These are phyloP conservation scores for Scotopteryx bipunctaria DNA, from an alignment of 2,888 invertebrate genomes.

Conservation along the genomic window DNA sequence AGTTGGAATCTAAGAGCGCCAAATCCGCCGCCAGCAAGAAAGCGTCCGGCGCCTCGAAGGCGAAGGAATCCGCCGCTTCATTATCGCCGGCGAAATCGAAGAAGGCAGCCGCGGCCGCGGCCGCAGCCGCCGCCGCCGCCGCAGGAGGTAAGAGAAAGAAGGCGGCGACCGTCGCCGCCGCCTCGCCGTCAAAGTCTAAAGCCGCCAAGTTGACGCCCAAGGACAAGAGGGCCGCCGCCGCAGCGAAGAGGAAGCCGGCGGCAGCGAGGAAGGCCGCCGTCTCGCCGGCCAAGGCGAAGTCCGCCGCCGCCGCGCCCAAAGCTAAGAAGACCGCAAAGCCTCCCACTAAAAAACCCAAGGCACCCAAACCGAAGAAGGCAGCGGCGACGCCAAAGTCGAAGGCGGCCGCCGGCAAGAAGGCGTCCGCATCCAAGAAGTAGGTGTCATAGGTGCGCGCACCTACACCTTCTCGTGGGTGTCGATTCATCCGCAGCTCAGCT, in stretches of 20 bases:
- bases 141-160: slow-evolving; percentile 50
- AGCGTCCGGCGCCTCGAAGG: slow-evolving; percentile 34
- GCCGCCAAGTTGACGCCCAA: slow-evolving; percentile 7
- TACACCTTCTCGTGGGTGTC: not conserved
- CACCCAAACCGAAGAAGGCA: slow-evolving; percentile 49
- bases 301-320: slow-evolving; percentile 48
- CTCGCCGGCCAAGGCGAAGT: slow-evolving; percentile 23
- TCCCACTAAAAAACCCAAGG: slow-evolving; percentile 58
- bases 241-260: slow-evolving; percentile 35
- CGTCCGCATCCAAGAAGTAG: slow-evolving; percentile 42
- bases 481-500: slow-evolving; percentile 1
- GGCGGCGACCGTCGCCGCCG: slow-evolving; percentile 41
- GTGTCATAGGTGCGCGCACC: slow-evolving; percentile 14
- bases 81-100: slow-evolving; percentile 33
- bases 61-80: slow-evolving; percentile 39
- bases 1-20: slow-evolving; percentile 18
- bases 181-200: slow-evolving; percentile 44
- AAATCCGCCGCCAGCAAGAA: slow-evolving; percentile 34
- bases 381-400: slow-evolving; percentile 21
- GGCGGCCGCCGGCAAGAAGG: slow-evolving; percentile 46
- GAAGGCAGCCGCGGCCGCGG: slow-evolving; percentile 31
- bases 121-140: slow-evolving; percentile 36
- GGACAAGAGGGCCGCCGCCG: slow-evolving; percentile 35
- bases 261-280: slow-evolving; percentile 15
- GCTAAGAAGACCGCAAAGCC: slow-evolving; percentile 49